Conservation (phyloP, 2,113 vertebrate species). For the Cephalophus harveyi region DNA sequence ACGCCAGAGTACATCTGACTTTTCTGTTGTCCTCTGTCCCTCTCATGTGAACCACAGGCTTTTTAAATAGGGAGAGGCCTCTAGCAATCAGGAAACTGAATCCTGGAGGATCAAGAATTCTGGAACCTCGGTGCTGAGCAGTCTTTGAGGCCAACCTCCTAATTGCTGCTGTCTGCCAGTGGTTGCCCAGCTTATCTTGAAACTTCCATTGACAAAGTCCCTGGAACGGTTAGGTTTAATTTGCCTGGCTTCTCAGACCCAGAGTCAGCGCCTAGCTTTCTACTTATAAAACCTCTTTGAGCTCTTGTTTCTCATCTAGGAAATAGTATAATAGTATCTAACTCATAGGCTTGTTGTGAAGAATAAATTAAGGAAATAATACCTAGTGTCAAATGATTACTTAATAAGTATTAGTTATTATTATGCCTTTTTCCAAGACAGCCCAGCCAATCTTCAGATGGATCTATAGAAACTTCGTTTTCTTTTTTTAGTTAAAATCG, state of each 20-base stretch:
- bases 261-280: not conserved
- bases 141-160: not conserved
- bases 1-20: not conserved
- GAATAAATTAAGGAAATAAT: not conserved
- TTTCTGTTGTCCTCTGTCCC: not conserved
- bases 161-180: not conserved
- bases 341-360: not conserved
- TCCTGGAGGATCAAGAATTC: not conserved
- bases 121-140: not conserved
- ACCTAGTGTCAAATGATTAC: not conserved
- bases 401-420: not conserved
- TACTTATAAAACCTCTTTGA: not conserved
- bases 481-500: not conserved
- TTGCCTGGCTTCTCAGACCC: not conserved
- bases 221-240: not conserved
- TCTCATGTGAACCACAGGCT: not conserved
- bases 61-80: not conserved
- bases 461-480: not conserved
- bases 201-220: not conserved
- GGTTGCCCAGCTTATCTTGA: not conserved
- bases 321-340: not conserved
- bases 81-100: not conserved
- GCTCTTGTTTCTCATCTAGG: not conserved
- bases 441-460: not conserved
- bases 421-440: not conserved